phyloP scores from a whole-genome alignment of 2,888 invertebrate genomes.

The Cartodere bifasciata region DNA sequence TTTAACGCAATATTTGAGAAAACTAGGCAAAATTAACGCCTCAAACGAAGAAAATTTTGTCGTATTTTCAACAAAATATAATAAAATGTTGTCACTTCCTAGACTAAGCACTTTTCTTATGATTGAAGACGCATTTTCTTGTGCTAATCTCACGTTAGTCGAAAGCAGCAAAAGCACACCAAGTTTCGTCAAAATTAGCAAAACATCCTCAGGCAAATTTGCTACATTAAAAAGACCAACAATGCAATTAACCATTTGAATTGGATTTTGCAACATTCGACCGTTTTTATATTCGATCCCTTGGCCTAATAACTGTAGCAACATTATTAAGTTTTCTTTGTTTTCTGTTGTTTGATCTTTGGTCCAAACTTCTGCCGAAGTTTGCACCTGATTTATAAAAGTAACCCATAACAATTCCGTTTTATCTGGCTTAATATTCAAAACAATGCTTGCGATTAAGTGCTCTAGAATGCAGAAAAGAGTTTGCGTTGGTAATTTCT shows the following conservation, averaged over 20 bases:
- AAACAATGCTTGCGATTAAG: slow-evolving; percentile 49
- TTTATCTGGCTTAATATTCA: slow-evolving; percentile 49
- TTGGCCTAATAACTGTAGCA: slow-evolving; percentile 47
- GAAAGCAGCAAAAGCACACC: slow-evolving; percentile 47
- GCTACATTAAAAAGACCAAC: slow-evolving; percentile 37
- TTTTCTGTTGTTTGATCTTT: slow-evolving; percentile 10
- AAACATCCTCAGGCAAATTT: slow-evolving; percentile 36
- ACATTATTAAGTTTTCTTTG: slow-evolving; percentile 18
- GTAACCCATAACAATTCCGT: slow-evolving; percentile 54
- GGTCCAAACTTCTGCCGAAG: slow-evolving; percentile 14
- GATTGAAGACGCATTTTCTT: slow-evolving; percentile 60
- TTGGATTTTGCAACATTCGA: slow-evolving; percentile 46
- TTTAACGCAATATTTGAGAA: slow-evolving; percentile 46
- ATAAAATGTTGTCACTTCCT: slow-evolving; percentile 42
- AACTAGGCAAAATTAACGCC: slow-evolving; percentile 54
- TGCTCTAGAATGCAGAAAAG: slow-evolving; percentile 53
- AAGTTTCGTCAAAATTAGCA: slow-evolving; percentile 42
- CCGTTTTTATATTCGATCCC: slow-evolving; percentile 52
- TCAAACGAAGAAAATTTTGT: slow-evolving; percentile 58
- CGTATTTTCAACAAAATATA: slow-evolving; percentile 54
- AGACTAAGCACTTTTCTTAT: slow-evolving; percentile 49
- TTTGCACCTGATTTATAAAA: slow-evolving; percentile 31
- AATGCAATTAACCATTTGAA: slow-evolving; percentile 45
- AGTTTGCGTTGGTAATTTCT: slow-evolving; percentile 39
- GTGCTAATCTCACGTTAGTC: slow-evolving; percentile 49